Evolutionary conservation across 2,888 invertebrate genomes (phyloP).

Genomic region (Cremastinae sp.): DNA sequence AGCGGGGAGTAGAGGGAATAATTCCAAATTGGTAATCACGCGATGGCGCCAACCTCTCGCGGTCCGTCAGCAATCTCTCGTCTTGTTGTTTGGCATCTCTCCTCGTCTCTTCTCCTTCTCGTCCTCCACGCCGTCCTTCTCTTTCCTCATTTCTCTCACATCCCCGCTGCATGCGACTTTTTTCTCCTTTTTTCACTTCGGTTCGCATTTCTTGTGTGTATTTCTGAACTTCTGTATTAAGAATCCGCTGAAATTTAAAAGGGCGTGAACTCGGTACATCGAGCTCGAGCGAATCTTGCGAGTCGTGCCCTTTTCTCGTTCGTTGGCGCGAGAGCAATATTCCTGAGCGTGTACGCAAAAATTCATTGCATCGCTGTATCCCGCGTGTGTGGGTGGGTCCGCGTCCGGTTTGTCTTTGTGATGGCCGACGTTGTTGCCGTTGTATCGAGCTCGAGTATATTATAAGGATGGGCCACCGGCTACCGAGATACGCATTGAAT

Average conservation of each 20-base stretch:
- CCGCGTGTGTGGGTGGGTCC: slow-evolving; percentile 32
- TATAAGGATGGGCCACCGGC: slow-evolving; percentile 70
- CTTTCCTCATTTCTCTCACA: slow-evolving; percentile 44
- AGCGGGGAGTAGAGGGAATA: slow-evolving; percentile 65
- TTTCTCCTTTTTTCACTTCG: slow-evolving; percentile 37
- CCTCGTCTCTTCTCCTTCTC: slow-evolving; percentile 57
- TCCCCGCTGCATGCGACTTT: slow-evolving; percentile 34
- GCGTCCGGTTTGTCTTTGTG: slow-evolving; percentile 79
- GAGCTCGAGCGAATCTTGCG: neutral
- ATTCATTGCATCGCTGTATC: slow-evolving; percentile 45
- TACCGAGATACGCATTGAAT: slow-evolving; percentile 80
- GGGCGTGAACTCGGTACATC: neutral
- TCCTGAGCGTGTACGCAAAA: slow-evolving; percentile 50
- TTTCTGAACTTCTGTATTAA: neutral
- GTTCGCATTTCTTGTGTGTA: slow-evolving; percentile 2
- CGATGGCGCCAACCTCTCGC: slow-evolving; percentile 80
- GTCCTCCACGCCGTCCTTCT: slow-evolving; percentile 50
- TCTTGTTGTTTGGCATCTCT: slow-evolving; percentile 74
- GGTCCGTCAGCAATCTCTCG: slow-evolving; percentile 78
- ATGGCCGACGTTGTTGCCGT: slow-evolving; percentile 72
- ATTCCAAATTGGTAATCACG: slow-evolving; percentile 80
- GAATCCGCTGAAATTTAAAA: neutral
- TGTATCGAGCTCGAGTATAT: slow-evolving; percentile 38
- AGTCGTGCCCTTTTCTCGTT: slow-evolving; percentile 28
- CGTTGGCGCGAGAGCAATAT: slow-evolving; percentile 66